Base-by-base conservation (phyloP, 2,113 vertebrate species). In the Neopipo cinnamomea region DNA sequence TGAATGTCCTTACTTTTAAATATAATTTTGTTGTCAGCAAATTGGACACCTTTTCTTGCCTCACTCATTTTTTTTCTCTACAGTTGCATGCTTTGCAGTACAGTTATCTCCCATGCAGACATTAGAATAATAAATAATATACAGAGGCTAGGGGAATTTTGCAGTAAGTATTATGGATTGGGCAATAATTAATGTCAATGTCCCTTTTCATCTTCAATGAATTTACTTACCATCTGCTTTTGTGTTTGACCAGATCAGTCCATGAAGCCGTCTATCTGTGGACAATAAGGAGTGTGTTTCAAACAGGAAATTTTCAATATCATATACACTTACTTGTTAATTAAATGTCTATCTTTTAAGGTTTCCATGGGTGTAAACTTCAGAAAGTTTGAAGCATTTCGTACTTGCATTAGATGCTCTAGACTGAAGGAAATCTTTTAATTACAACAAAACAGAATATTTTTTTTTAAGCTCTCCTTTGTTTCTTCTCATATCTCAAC, bases 181-280 rank as follows among this genome's bases (percentile, higher is more conserved):
- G 18, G 9, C 17, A 93, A 92, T 86, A 78, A 65, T 41, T 90
- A 42, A 88, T 77, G 30, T 70, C 47, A 53, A 59, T 88, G 11
- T 67, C 30, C 16, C 24, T 82, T 52, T 71, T 67, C 1, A 73
- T 58, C 89, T 94, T 88, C 77, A 61, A 1, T 15, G 5, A 77
- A 71, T 71, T 94, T 89, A n/a, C 20, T 84, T 70, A 85, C 55
- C 21, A 70, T 86, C 50, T 94, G 10, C 49, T 95, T 94, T 94
- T 49, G 22, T 59, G 19, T 67, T 58, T 81, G 53, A 91, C 84
- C 46, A 68, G 25, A 89, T 87, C 13, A 9, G 58, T 81, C 33
- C 6, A 49, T 39, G 37, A 96, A 56, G 31, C 6, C 46, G 12
- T 65, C 55, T 78, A 14, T 53, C 58, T 44, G 12, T 52, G 49